Percentiles rank a stretch among this genome's conserved stretches.
phyloP scores from a whole-genome alignment of 2,797 vertebrate genomes.

The Varecia variegata region DNA sequence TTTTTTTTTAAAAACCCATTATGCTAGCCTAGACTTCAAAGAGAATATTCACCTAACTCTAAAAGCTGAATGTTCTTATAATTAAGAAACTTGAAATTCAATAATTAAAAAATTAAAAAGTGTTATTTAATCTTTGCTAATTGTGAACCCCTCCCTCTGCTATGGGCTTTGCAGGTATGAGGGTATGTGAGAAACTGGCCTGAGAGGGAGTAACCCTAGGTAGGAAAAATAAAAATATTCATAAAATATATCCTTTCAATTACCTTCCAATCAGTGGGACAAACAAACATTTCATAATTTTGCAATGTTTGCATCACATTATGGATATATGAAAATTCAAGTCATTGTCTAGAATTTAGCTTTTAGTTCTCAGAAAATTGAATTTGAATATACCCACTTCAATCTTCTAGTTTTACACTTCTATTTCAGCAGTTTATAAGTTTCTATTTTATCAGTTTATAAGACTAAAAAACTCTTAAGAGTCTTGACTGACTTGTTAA shows the following conservation, averaged over 20 bases:
- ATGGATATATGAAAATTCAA: constrained; percentile 47
- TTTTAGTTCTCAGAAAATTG: constrained; percentile 57
- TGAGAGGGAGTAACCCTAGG: background rate
- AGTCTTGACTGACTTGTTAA: constrained; percentile 25
- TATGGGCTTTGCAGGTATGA: background rate
- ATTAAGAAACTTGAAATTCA: constrained; percentile 21
- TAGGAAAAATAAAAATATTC: constrained; percentile 28
- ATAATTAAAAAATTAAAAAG: background rate
- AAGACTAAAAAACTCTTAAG: background rate
- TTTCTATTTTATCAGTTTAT: background rate
- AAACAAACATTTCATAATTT: constrained; percentile 9
- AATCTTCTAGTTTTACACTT: constrained; percentile 54
- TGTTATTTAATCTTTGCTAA: constrained; percentile 39
- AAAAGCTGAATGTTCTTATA: constrained; percentile 12
- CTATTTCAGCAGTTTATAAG: constrained; percentile 32
- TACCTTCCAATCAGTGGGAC: background rate
- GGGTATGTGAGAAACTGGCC: background rate
- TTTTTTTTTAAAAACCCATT: background rate
- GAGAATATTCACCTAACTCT: constrained; percentile 22
- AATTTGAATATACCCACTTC: constrained; percentile 56
- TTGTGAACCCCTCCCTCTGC: background rate
- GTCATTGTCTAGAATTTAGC: constrained; percentile 39
- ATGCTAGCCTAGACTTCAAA: background rate
- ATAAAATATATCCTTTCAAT: constrained; percentile 10
- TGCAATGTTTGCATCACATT: constrained; percentile 39